phyloP scores from a whole-genome alignment of 2,113 vertebrate genomes.

The Oncorhynchus clarkii region DNA sequence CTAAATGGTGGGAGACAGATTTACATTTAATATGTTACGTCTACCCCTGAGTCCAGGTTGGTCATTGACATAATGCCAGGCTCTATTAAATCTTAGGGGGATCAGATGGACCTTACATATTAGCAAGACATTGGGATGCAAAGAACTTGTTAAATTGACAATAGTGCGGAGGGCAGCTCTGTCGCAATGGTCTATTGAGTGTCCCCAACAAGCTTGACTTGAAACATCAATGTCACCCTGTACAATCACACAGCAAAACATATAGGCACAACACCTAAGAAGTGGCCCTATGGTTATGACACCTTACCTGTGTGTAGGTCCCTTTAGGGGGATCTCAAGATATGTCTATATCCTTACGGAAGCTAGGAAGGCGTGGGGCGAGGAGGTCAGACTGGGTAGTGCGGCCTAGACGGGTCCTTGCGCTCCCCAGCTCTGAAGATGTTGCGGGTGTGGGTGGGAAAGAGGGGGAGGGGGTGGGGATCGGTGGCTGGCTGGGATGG shows the following conservation, averaged over 20 bases:
- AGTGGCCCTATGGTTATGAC: slow-evolving; percentile 20
- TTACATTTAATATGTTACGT: too few relatives aligned
- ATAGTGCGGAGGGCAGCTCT: neutral
- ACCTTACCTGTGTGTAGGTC: slow-evolving; percentile 68
- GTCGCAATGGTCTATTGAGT: neutral
- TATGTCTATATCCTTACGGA: slow-evolving; percentile 52
- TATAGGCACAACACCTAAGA: slow-evolving; percentile 38
- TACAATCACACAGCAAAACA: slow-evolving; percentile 14
- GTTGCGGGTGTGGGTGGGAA: slow-evolving; percentile 65
- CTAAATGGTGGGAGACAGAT: too few relatives aligned
- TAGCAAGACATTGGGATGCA: neutral
- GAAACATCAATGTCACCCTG: slow-evolving; percentile 20
- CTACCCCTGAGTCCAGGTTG: too few relatives aligned
- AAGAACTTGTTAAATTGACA: slow-evolving; percentile 3
- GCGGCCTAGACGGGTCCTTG: slow-evolving; percentile 68
- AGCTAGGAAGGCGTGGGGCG: slow-evolving; percentile 39
- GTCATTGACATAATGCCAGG: too few relatives aligned
- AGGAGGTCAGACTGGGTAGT: slow-evolving; percentile 51
- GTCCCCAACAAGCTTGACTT: slow-evolving; percentile 19
- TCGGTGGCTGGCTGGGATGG: slow-evolving; percentile 6
- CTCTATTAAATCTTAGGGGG: too few relatives aligned
- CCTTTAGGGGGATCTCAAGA: slow-evolving; percentile 44
- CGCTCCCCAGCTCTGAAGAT: slow-evolving; percentile 72
- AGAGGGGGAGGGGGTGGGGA: slow-evolving; percentile 30
- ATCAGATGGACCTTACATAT: too few relatives aligned